These are phyloP conservation scores for Lynx canadensis DNA, from an alignment of 2,113 vertebrate species.

Conservation along the genomic window DNA sequence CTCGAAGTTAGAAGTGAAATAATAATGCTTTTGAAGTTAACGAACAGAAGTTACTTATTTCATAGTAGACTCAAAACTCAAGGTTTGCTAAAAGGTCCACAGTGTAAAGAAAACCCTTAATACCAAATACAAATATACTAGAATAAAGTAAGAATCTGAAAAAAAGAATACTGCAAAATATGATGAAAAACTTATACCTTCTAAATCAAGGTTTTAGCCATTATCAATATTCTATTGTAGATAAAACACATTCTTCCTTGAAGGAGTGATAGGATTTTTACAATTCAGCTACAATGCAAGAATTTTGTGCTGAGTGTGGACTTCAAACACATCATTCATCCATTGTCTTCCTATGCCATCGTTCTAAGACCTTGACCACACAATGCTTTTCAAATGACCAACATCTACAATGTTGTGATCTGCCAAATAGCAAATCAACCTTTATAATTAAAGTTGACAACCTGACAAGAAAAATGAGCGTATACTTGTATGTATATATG, in stretches of 20 bases:
- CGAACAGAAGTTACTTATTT: background rate
- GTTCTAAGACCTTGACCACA: constrained; percentile 90
- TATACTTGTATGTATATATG: constrained; percentile 96
- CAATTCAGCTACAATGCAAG: constrained; percentile 45
- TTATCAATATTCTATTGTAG: background rate
- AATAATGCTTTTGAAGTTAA: background rate
- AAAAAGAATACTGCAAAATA: constrained; percentile 64
- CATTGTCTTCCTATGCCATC: constrained; percentile 75
- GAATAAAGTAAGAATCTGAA: constrained; percentile 81
- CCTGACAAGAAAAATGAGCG: constrained; percentile 99
- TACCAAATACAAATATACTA: constrained; percentile 67
- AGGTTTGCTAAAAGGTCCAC: constrained; percentile 85
- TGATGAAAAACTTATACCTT: background rate
- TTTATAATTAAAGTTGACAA: constrained; percentile 99
- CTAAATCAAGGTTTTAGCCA: constrained; percentile 2
- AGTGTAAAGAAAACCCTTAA: constrained; percentile 90
- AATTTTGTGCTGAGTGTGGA: constrained; percentile 30
- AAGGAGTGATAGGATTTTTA: constrained; percentile 25
- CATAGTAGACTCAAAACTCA: constrained; percentile 60
- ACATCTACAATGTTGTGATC: constrained; percentile 91
- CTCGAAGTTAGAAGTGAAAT: background rate
- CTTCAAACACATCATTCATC: constrained; percentile 52
- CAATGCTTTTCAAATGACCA: constrained; percentile 93
- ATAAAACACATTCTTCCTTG: background rate
- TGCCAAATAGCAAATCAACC: constrained; percentile 97